phyloP scores from a whole-genome alignment of 2,888 invertebrate genomes.

The Trichogramma dendrolimi region DNA sequence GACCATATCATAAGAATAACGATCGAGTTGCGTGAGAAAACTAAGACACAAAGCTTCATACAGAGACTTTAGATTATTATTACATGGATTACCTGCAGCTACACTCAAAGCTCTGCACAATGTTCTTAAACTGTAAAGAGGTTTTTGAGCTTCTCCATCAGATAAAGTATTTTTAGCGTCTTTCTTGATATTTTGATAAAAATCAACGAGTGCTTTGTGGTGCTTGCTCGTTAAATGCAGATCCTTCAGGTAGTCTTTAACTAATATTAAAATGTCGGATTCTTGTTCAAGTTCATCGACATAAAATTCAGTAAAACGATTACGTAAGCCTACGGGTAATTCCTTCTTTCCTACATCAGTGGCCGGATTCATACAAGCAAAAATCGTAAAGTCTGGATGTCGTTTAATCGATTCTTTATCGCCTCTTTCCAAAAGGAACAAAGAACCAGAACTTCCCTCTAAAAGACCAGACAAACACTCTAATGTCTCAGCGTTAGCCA shows the following conservation, averaged over 20 bases:
- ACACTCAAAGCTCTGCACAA: constrained; percentile 86
- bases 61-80: constrained; percentile 74
- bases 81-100: constrained; percentile 79
- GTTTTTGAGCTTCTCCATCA: constrained; percentile 82
- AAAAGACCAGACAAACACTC: constrained; percentile 88
- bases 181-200: constrained; percentile 74
- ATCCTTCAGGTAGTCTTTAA: constrained; percentile 76
- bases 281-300: constrained; percentile 83
- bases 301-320: constrained; percentile 94
- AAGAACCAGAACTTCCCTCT: constrained; percentile 74
- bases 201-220: constrained; percentile 75
- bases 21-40: constrained; percentile 90
- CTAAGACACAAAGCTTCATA: constrained; percentile 92
- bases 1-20: constrained; percentile 77
- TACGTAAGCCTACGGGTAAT: constrained; percentile 84
- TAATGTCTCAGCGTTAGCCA: constrained; percentile 92
- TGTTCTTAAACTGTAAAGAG: constrained; percentile 89
- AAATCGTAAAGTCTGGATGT: constrained; percentile 84
- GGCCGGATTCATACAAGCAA: constrained; percentile 99
- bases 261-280: constrained; percentile 73
- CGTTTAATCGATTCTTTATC: constrained; percentile 77
- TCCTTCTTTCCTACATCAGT: constrained; percentile 98
- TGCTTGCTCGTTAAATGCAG: constrained; percentile 66
- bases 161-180: constrained; percentile 68
- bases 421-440: constrained; percentile 84